Evolutionary conservation across 2,888 invertebrate species (phyloP), one percentile per base, ranked within the genome.

Genomic region (Andrena fulva): DNA sequence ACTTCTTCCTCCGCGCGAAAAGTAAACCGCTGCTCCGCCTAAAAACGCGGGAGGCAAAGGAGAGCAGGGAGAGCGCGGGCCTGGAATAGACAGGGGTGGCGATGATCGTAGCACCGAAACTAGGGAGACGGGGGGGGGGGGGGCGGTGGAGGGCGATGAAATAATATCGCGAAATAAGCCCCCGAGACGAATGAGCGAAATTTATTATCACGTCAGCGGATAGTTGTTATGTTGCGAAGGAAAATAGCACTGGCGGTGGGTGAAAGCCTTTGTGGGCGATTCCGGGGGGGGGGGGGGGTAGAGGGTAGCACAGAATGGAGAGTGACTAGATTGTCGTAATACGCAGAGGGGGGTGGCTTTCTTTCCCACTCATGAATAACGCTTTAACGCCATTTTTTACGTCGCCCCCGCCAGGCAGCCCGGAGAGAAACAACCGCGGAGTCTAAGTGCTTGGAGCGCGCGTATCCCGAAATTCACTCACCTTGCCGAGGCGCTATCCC

Each of bases 161-260:
- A 85, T 85, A 75, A 79, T 89, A 87, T 85, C 76, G 64, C 80
- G 82, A 82, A 76, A 85, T 80, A 84, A 84, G 74, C 83, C 77
- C 50, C 54, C 77, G 82, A 88, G 81, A 85, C 79, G 84, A 89
- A 86, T 85, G 87, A 88, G 85, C 80, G 77, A 89, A 91, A 92
- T 92, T 92, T 92, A 91, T 92, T 91, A 91, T 91, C 90, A 87
- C 90, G 89, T 90, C 91, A 89, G 90, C 90, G 87, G 90, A 90
- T 90, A 90, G 90, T 90, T 91, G 90, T 91, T 91, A 89, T 82
- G 90, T 85, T 84, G 80, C 85, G 82, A 27, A 71, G 72, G 85
- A 86, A 82, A 89, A 84, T 77, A 78, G 83, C 69, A 75, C 59
- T 73, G 31, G 66, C 66, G 63, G 77, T 2, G 24, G 24, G 27